These are phyloP conservation scores for Rhamnusium bicolor DNA, from an alignment of 2,888 invertebrate species.

Conservation along the genomic window DNA sequence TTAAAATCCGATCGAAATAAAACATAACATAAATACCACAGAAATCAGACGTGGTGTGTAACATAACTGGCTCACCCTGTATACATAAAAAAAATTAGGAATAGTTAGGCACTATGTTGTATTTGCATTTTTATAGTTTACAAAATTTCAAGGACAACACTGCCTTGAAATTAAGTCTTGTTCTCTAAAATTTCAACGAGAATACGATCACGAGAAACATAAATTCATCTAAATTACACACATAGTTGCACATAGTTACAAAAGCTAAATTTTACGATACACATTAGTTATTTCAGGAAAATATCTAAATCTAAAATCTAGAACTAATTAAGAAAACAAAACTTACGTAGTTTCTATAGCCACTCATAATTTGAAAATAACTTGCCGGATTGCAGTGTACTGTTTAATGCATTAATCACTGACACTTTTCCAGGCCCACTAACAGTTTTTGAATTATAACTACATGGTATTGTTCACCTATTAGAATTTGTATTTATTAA, in stretches of 20 bases:
- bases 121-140: not conserved
- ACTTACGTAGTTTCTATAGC: slow-evolving; percentile 62
- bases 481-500: not conserved
- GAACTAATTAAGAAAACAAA: slow-evolving; percentile 19
- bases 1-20: no score
- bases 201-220: not conserved
- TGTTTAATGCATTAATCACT: slow-evolving; percentile 34
- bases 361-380: slow-evolving; percentile 57
- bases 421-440: slow-evolving; percentile 27
- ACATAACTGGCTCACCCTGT: no score
- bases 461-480: slow-evolving; percentile 15
- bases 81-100: no score
- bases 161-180: not conserved
- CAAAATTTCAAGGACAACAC: not conserved
- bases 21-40: no score
- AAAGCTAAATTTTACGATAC: slow-evolving; percentile 20
- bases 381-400: slow-evolving; percentile 1
- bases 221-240: not conserved
- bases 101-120: no score
- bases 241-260: not conserved
- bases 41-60: no score
- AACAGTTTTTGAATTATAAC: slow-evolving; percentile 23
- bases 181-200: not conserved
- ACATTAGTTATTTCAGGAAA: slow-evolving; percentile 21
- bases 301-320: slow-evolving; percentile 6